A percentile compares a stretch with the other conserved stretches of the same genome.
Evolutionary conservation across 1,140 invertebrate species (phyloP).

Genomic region (Scaptomyza montana): DNA sequence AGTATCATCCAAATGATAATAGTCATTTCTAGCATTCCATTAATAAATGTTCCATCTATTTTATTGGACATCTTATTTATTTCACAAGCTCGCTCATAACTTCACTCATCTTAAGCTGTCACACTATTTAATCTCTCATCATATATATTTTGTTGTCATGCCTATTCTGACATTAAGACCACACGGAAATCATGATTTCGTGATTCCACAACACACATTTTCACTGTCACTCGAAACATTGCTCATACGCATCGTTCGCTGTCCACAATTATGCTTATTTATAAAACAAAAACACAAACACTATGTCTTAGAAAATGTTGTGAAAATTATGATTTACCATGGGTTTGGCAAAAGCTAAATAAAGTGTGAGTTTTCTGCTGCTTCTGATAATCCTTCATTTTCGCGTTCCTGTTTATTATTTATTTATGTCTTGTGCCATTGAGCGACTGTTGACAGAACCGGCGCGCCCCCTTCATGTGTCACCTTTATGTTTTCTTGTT

Average conservation of each 20-base stretch:
- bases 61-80: background rate
- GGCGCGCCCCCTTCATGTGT: conserved; percentile 22
- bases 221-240: conserved; percentile 51
- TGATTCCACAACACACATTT: conserved; percentile 54
- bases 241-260: conserved; percentile 40
- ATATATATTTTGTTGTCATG: background rate
- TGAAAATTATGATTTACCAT: conserved; percentile 53
- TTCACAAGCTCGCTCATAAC: background rate
- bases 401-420: conserved; percentile 30
- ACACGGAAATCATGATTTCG: conserved; percentile 53
- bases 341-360: conserved; percentile 10
- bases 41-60: background rate
- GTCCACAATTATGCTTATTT: conserved; percentile 29
- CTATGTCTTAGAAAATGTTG: conserved; percentile 8
- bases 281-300: background rate
- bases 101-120: background rate
- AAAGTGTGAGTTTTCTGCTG: conserved; percentile 9
- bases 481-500: conserved; percentile 19
- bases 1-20: background rate
- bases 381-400: conserved; percentile 39
- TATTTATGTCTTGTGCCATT: conserved; percentile 71
- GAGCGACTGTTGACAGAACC: conserved; percentile 68
- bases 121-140: conserved; percentile 29
- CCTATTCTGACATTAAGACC: conserved; percentile 38
- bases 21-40: background rate